Conservation (phyloP, 2,888 invertebrate species). For the Lasioglossum villosulum region DNA sequence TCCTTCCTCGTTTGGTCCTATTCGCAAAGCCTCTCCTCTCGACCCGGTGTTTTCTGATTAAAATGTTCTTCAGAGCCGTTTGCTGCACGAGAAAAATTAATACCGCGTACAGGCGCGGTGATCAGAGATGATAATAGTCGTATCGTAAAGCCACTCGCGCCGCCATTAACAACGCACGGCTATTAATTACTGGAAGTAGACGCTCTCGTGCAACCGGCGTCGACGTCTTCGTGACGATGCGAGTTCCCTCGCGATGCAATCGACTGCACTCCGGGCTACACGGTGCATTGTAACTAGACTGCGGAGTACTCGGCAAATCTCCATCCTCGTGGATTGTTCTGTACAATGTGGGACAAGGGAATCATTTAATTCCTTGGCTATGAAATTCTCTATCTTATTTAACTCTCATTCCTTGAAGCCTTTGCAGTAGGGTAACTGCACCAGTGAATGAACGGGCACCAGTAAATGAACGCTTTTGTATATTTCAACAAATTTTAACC, state of each 20-base stretch:
- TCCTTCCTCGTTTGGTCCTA: conserved; percentile 29
- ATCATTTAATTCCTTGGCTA: background rate
- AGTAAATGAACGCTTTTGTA: no score
- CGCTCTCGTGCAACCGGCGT: background rate
- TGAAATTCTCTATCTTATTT: background rate
- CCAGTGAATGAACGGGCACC: no score
- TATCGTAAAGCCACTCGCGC: background rate
- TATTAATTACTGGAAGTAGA: background rate
- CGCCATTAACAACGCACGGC: background rate
- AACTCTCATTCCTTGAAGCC: background rate
- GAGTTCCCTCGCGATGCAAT: background rate
- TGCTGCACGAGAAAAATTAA: background rate
- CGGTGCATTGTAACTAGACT: background rate
- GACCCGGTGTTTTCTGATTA: background rate
- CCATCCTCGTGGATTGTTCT: background rate
- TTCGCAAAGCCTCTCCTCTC: background rate
- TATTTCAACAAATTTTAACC: no score
- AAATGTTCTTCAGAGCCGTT: background rate
- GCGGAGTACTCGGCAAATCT: background rate
- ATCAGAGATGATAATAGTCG: background rate
- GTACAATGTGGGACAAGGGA: background rate
- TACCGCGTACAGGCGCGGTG: background rate
- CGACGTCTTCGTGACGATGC: background rate
- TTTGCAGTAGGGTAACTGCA: no score
- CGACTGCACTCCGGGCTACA: background rate